Evolutionary conservation across 2,888 invertebrate species (phyloP), one percentile per base, ranked within the genome.

Genomic region (Hyposoter didymator): DNA sequence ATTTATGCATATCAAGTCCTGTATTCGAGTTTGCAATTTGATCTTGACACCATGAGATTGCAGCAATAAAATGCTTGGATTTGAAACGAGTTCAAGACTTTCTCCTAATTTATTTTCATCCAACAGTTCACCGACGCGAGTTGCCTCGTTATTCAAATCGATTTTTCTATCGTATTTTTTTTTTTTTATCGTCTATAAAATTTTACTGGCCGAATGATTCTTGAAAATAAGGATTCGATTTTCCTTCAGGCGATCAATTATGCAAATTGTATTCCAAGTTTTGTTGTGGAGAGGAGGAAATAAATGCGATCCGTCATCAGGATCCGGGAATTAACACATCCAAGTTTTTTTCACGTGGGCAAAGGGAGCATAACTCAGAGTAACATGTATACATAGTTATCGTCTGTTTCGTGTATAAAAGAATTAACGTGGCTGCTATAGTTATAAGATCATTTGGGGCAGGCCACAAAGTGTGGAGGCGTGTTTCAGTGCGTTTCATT

Each of bases 381-480:
- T 74, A 64, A 72, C n/a, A 64, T 17, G 74, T 49, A 73, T 45
- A 64, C 47, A 47, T 75, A 78, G 52, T 73, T 66, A 66, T 69
- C 80, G 82, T 72, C 52, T 62, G 67, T 80, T 82, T 76, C 76
- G 75, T 76, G 59, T 76, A 82, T 80, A 73, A 72, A 82, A 69
- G 67, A 85, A 85, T 85, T 82, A 85, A 85, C 85, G 49, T 75
- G 49, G 32, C 43, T 39, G 66, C 67, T 82, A 59, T 79, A 67
- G 82, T 83, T 83, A 67, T 76, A 76, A 73, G 32, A 72, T 76
- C 12, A 67, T 62, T 67, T 39, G 49, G 64, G 67, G 73, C 76
- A 70, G 55, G 81, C 83, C 86, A 64, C 86, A 83, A 84, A 84
- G 78, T 47, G 78, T 47, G 78, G 22, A 74, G 78, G 81, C 69